Conservation (phyloP, 2,113 vertebrate genomes). For the Pollachius pollachius region DNA sequence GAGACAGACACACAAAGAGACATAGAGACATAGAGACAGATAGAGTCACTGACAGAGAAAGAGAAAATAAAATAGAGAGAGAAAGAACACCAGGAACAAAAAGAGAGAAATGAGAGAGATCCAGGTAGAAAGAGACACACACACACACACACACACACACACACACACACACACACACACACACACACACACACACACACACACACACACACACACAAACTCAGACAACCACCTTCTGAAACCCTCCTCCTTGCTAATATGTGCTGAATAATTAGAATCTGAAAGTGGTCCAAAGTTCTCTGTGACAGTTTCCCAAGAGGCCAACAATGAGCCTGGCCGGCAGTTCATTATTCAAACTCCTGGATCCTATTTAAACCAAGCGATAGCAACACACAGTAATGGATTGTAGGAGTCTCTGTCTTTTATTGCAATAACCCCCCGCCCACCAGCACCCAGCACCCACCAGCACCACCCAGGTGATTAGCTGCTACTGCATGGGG, state of each 20-base stretch:
- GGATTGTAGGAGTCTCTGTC: slow-evolving; percentile 37
- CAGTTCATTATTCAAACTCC: slow-evolving; percentile 56
- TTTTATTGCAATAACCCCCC: slow-evolving; percentile 4
- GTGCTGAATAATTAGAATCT: slow-evolving; percentile 30
- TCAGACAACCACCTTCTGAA: slow-evolving; percentile 5
- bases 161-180: too few relatives aligned
- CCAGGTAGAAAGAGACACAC: too few relatives aligned
- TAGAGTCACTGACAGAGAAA: too few relatives aligned
- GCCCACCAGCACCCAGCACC: too few relatives aligned
- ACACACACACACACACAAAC: slow-evolving; percentile 17
- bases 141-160: too few relatives aligned
- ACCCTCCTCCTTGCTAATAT: slow-evolving; percentile 10
- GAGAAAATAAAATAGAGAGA: neutral
- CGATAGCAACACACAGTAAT: too few relatives aligned
- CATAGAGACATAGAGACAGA: too few relatives aligned
- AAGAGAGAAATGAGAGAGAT: slow-evolving; percentile 21
- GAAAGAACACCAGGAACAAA: neutral
- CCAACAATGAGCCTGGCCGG: slow-evolving; percentile 43
- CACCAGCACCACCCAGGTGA: too few relatives aligned
- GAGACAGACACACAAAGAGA: too few relatives aligned
- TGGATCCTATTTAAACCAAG: slow-evolving; percentile 28
- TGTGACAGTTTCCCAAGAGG: slow-evolving; percentile 32
- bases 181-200: too few relatives aligned
- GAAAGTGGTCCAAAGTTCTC: slow-evolving; percentile 34
- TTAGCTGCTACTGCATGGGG: too few relatives aligned